phyloP scores from a whole-genome alignment of 1,140 invertebrate genomes.

The Zeugodacus cucurbitae region DNA sequence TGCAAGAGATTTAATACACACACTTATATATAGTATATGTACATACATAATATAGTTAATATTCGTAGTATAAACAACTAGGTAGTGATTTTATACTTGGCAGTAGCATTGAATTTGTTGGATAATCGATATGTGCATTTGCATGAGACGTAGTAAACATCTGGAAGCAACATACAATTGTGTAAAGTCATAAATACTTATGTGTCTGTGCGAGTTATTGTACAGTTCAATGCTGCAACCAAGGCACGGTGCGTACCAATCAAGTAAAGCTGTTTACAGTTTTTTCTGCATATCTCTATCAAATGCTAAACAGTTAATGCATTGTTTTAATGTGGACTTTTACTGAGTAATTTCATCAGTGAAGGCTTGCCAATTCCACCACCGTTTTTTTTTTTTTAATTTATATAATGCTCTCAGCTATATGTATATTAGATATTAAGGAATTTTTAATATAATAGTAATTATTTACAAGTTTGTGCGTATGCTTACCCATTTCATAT shows the following conservation, averaged over 20 bases:
- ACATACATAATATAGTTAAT: neutral
- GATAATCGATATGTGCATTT: neutral
- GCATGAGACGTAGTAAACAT: neutral
- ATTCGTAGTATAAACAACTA: neutral
- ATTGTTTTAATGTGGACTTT: neutral
- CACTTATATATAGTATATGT: constrained; percentile 9
- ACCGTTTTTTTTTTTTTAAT: neutral
- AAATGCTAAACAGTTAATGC: neutral
- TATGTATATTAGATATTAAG: neutral
- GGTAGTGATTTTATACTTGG: neutral
- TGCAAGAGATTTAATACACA: constrained; percentile 35
- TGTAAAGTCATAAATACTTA: neutral
- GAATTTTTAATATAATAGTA: neutral
- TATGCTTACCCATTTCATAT: constrained; percentile 46
- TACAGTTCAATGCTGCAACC: neutral
- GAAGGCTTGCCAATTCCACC: neutral
- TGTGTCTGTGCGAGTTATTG: neutral
- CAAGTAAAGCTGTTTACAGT: neutral
- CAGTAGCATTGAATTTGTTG: neutral
- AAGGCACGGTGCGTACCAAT: neutral
- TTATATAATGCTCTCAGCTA: neutral
- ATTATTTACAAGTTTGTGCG: neutral
- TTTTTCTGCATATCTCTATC: neutral
- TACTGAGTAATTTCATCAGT: neutral
- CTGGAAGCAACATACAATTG: neutral